Evolutionary conservation across 2,797 vertebrate species (phyloP).

Genomic region (Fistularia tabacaria): DNA sequence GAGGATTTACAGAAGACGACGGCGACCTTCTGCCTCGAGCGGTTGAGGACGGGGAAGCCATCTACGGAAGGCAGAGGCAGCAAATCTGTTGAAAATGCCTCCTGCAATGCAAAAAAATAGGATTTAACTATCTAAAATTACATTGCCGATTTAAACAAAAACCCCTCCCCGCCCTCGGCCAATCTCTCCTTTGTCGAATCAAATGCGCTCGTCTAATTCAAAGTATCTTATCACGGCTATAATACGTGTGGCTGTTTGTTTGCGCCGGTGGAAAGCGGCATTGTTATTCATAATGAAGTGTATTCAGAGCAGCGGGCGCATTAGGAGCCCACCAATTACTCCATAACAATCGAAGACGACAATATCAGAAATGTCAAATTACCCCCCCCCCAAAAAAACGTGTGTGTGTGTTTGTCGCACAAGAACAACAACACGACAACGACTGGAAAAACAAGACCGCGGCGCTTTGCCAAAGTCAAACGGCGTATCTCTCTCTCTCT

Average conservation of each 20-base stretch:
- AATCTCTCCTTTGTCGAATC: no score
- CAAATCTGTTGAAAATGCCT: no score
- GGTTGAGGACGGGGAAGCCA: no score
- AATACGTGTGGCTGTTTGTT: constrained; percentile 31
- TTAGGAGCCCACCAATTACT: constrained; percentile 68
- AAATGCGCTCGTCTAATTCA: neutral
- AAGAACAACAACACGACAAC: constrained; percentile 46
- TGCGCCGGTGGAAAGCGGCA: constrained; percentile 35
- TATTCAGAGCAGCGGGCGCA: constrained; percentile 40
- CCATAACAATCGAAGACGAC: constrained; percentile 64
- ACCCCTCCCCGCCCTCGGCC: no score
- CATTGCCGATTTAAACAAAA: no score
- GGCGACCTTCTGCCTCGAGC: no score
- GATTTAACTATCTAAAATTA: no score
- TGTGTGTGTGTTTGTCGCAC: constrained; percentile 48
- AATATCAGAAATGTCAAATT: constrained; percentile 69
- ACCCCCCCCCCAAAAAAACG: constrained; percentile 53
- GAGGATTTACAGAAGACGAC: no score
- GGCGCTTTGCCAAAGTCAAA: constrained; percentile 43
- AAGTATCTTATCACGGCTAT: constrained; percentile 17
- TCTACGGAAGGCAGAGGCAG: no score
- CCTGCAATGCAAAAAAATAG: no score
- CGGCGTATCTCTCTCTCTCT: constrained; percentile 10
- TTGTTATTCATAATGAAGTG: constrained; percentile 58
- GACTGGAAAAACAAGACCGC: constrained; percentile 42